A percentile compares a stretch with the other conserved stretches of the same genome.
Conservation (phyloP, 2,113 vertebrate genomes). For the Paramormyrops kingsleyae region DNA sequence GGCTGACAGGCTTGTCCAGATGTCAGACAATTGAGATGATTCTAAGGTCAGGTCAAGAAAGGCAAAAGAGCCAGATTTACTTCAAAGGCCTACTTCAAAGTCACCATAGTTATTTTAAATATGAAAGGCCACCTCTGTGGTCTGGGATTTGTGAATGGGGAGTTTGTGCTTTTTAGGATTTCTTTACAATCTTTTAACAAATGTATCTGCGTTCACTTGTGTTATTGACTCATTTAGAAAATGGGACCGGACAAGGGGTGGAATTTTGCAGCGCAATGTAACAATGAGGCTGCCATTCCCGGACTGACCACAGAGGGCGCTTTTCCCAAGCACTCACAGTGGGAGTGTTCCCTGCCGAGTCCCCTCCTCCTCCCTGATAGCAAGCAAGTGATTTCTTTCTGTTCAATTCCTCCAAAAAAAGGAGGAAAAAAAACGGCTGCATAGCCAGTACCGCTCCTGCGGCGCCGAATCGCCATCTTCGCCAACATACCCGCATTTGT, state of each 20-base stretch:
- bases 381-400: constrained; percentile 16
- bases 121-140: not conserved
- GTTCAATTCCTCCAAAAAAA: constrained; percentile 15
- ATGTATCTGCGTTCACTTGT: not conserved
- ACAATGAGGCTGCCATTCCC: not conserved
- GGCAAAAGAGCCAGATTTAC: not conserved
- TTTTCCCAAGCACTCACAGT: not conserved
- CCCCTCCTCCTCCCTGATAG: constrained; percentile 20
- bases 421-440: not conserved
- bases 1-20: not conserved
- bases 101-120: not conserved
- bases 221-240: not conserved
- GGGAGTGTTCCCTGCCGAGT: constrained; percentile 20
- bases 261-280: not conserved
- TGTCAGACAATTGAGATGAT: not conserved
- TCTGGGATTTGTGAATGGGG: not conserved
- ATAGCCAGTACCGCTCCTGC: not conserved
- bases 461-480: constrained; percentile 24
- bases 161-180: not conserved
- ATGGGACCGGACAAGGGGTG: not conserved
- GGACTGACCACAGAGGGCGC: not conserved
- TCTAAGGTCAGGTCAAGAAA: not conserved
- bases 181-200: not conserved
- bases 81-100: not conserved
- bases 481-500: not conserved